Percentiles rank a stretch among this genome's conserved stretches.
Conservation (phyloP, 2,797 vertebrate species). For the Meriones psammophilus region DNA sequence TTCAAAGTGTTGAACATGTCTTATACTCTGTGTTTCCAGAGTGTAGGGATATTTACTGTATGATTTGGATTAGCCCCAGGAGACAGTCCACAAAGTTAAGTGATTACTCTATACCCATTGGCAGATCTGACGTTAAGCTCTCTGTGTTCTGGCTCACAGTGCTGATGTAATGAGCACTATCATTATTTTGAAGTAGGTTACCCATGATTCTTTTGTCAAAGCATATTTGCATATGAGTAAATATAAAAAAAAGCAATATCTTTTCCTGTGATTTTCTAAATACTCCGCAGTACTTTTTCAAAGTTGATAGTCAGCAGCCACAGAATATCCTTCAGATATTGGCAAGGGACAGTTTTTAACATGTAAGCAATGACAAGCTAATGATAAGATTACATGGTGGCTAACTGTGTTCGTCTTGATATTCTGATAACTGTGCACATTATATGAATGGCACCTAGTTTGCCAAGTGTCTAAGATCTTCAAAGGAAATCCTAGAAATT, state of each 20-base stretch:
- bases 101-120: background rate
- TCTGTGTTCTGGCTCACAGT: background rate
- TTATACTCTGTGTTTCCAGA: background rate
- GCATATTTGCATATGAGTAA: constrained; percentile 20
- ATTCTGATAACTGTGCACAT: background rate
- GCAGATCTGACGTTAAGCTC: background rate
- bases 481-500: constrained; percentile 22
- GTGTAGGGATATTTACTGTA: background rate
- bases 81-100: background rate
- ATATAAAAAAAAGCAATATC: background rate
- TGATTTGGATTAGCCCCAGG: background rate
- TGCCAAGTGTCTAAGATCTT: background rate
- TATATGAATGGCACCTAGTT: background rate
- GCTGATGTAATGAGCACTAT: background rate
- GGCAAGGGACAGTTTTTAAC: background rate
- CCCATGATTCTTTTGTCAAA: background rate
- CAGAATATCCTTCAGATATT: background rate
- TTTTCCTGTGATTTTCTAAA: constrained; percentile 24
- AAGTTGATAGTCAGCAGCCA: background rate
- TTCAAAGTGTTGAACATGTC: constrained; percentile 11
- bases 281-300: background rate
- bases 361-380: background rate
- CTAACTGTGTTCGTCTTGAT: background rate
- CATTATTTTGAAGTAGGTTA: constrained; percentile 41
- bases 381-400: background rate